These are phyloP conservation scores for Psilopogon haemacephalus DNA, from an alignment of 2,113 vertebrate species.

Conservation along the genomic window DNA sequence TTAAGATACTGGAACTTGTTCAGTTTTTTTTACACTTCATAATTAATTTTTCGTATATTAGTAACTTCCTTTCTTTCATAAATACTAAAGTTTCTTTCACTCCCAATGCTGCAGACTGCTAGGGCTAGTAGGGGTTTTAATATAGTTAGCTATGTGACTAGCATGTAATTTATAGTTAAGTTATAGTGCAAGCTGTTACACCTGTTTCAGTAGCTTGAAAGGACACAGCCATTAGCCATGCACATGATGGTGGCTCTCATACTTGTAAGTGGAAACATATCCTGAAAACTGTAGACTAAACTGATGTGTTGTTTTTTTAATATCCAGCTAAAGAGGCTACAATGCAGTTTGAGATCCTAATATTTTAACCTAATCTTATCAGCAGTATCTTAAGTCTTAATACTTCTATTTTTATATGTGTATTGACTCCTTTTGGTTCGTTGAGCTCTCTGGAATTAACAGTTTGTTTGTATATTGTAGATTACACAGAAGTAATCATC, in stretches of 20 bases:
- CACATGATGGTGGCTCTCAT: neutral
- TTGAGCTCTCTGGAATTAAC: neutral
- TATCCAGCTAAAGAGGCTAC: neutral
- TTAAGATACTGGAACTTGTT: neutral
- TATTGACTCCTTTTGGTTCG: neutral
- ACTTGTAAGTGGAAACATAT: neutral
- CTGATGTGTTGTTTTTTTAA: neutral
- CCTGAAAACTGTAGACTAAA: neutral
- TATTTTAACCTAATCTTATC: neutral
- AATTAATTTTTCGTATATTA: neutral
- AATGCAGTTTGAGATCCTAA: neutral
- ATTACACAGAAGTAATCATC: neutral
- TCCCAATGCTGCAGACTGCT: neutral
- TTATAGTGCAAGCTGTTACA: neutral
- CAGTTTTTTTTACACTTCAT: neutral
- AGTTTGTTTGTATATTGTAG: neutral
- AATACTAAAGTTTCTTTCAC: neutral
- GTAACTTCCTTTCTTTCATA: neutral
- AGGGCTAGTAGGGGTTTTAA: neutral
- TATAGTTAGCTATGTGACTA: neutral
- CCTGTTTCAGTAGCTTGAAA: neutral
- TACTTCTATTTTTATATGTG: neutral
- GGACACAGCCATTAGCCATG: neutral
- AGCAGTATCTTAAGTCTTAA: neutral
- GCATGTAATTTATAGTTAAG: neutral